Conservation (phyloP, 2,888 invertebrate genomes). For the Lycocerus yunnanus region DNA sequence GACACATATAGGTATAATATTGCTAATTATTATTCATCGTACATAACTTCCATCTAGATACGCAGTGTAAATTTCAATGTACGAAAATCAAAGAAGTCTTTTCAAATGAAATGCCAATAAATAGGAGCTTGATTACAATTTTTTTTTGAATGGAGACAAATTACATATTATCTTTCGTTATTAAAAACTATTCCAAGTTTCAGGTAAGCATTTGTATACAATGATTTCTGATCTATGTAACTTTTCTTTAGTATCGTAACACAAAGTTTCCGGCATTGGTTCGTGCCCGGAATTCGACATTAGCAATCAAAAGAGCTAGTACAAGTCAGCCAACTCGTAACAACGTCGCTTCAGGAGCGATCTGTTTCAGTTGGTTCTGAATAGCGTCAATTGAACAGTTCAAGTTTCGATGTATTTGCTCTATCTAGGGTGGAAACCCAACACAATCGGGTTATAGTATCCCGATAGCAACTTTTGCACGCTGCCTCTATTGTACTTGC, state of each 20-base stretch:
- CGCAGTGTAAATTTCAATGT: background rate
- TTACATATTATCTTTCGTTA: background rate
- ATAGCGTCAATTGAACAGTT: conserved; percentile 28
- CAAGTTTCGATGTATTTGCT: conserved; percentile 28
- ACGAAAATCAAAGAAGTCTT: background rate
- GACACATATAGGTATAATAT: background rate
- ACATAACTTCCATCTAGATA: background rate
- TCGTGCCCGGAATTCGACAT: conserved; percentile 27
- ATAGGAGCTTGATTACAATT: background rate
- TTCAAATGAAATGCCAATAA: background rate
- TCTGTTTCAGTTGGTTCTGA: conserved; percentile 28
- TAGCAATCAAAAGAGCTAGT: conserved; percentile 25
- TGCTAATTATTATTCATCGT: background rate
- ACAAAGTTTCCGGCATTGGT: conserved; percentile 26
- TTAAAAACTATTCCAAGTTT: conserved; percentile 6
- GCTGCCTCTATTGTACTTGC: conserved; percentile 10
- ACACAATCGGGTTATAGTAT: conserved; percentile 25
- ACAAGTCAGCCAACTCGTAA: conserved; percentile 27
- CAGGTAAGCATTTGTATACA: conserved; percentile 19
- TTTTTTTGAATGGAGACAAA: background rate
- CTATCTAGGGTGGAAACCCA: conserved; percentile 26
- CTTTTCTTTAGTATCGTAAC: conserved; percentile 21
- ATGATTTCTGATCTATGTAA: conserved; percentile 23
- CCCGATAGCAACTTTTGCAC: conserved; percentile 23
- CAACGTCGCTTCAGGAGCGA: conserved; percentile 28